Base-by-base conservation (phyloP, 2,113 vertebrate species). In the Fulica atra region DNA sequence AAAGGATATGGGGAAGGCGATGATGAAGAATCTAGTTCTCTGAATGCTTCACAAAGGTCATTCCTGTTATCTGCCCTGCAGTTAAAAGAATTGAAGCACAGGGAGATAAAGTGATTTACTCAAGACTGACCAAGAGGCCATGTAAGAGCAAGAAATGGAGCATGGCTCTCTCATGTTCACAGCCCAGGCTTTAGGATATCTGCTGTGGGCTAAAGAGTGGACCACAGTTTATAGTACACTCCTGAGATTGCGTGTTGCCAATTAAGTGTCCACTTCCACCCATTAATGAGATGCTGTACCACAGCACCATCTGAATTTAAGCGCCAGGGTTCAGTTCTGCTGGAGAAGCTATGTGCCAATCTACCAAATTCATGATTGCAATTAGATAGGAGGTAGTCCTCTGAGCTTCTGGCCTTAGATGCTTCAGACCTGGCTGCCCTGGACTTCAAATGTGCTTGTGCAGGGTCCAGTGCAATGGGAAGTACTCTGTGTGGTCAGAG, bases 161-260 rank as follows among this genome's bases (percentile, higher is more conserved):
- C 3, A 0, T 15, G 12, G 29, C 26, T 79, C 48, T 85, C 33
- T 29, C 2, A 11, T 13, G 11, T 50, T 28, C 33, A 18, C 38
- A 73, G 59, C 54, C 36, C 57, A 51, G 50, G 46, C 70, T 50
- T 3, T 6, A 2, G 29, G 8, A 7, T 82, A 7, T 31, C 61
- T 25, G 25, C 68, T 59, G 0, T 2, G 11, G 16, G 18, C 5
- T 6, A 66, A 68, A 51, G n/a, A 21, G 16, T 3, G 28, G n/a
- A 11, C 13, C 6, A 1, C 1, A 0, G 25, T 82, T 94, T 63
- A 33, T n/a, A 40, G 53, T 61, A 1, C 6, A 1, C 13, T 35
- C 56, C 71, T 48, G 66, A 72, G 40, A 13, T 6, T 1, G 1
- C 4, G 2, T 0, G 0, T 48, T 53, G 36, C 21, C 40, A 0